phyloP scores from a whole-genome alignment of 1,140 invertebrate species.

The Drosophila mayri region DNA sequence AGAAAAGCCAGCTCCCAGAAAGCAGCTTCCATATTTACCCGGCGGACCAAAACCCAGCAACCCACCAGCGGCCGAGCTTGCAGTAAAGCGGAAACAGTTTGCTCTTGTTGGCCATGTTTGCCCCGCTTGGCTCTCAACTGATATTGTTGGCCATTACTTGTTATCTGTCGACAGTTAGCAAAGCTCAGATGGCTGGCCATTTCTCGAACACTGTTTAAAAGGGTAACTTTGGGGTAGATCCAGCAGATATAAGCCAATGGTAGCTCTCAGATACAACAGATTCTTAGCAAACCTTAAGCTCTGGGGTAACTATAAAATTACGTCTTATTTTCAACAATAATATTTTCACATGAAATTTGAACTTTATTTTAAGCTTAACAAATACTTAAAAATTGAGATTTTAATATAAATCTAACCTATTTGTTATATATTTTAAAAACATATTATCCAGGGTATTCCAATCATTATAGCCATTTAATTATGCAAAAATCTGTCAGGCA shows the following conservation, averaged over 20 bases:
- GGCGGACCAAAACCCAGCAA: conserved; percentile 20
- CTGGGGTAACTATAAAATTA: too few relatives aligned
- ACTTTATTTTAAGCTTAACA: too few relatives aligned
- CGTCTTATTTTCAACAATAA: too few relatives aligned
- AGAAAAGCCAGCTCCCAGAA: conserved; percentile 55
- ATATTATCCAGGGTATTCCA: conserved; percentile 1
- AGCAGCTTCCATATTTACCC: conserved; percentile 13
- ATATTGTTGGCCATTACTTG: conserved; percentile 23
- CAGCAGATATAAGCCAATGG: too few relatives aligned
- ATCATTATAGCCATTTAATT: neutral
- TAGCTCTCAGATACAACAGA: too few relatives aligned
- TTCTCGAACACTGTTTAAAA: conserved; percentile 45
- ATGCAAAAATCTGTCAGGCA: conserved; percentile 18
- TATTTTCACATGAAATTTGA: too few relatives aligned
- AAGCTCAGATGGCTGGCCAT: conserved; percentile 37
- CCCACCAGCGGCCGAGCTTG: conserved; percentile 38
- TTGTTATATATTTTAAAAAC: too few relatives aligned
- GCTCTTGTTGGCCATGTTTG: conserved; percentile 44
- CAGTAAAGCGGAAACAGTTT: conserved; percentile 71
- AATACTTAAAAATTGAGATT: too few relatives aligned
- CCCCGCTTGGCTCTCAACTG: conserved; percentile 18
- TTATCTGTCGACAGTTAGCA: conserved; percentile 25
- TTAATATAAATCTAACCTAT: too few relatives aligned
- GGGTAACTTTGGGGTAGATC: conserved; percentile 10
- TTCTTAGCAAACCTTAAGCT: too few relatives aligned